Percentiles rank a stretch among this genome's conserved stretches.
phyloP scores from a whole-genome alignment of 2,113 vertebrate species.

The Todiramphus saurophagus region DNA sequence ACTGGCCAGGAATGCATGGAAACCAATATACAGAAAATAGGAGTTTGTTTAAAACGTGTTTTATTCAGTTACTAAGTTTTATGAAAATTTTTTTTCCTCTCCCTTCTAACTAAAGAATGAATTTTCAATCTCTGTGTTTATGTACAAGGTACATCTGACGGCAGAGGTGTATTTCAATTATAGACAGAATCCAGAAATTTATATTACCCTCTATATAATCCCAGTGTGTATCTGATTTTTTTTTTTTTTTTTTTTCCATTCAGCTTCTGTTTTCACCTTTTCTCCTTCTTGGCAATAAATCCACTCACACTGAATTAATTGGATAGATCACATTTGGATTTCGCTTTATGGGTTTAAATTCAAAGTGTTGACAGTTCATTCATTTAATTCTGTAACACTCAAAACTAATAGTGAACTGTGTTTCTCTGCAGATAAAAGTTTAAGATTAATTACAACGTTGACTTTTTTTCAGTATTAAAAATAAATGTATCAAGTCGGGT shows the following conservation, averaged over 20 bases:
- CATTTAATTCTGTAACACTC: slow-evolving; percentile 10
- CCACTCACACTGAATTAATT: not conserved
- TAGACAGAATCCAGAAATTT: slow-evolving; percentile 17
- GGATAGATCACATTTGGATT: not conserved
- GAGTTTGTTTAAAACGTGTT: not conserved
- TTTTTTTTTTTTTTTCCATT: not conserved
- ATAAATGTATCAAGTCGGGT: not conserved
- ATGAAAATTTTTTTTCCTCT: not conserved
- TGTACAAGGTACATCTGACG: not conserved
- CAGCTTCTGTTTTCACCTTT: slow-evolving; percentile 4
- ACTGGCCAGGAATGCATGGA: not conserved
- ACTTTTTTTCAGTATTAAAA: not conserved
- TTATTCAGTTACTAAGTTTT: not conserved
- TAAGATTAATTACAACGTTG: not conserved
- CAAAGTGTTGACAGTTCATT: not conserved
- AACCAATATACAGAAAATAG: not conserved
- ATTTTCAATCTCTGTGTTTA: not conserved
- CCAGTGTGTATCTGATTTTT: not conserved
- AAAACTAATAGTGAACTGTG: not conserved
- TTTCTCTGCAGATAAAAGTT: not conserved
- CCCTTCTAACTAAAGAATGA: slow-evolving; percentile 21
- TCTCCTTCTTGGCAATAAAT: not conserved
- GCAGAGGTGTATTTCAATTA: slow-evolving; percentile 7
- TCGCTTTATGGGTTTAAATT: not conserved
- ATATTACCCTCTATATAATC: not conserved